Base-by-base conservation (phyloP, 2,888 invertebrate species). In the Deilephila elpenor region DNA sequence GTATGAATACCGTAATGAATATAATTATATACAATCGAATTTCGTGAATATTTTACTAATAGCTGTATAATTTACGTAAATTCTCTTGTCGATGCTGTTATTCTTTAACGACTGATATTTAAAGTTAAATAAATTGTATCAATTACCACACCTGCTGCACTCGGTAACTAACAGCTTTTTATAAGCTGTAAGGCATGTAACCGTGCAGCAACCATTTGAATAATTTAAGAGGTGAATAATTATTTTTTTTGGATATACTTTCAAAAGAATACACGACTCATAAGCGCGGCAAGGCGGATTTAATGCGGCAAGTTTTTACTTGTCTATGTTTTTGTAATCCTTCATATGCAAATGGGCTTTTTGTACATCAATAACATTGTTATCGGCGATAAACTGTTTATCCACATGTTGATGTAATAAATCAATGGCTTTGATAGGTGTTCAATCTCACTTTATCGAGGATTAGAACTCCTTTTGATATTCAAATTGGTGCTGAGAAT, bases 401-500 rank as follows among this genome's bases (percentile, higher is more conserved):
- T 61, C 61, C 37, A 34, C 60, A 71, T 59, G 51, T 32, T 51
- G 8, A 73, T 71, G 34, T 14, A 73, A 73, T 59, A 61, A 70
- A 70, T 37, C 25, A 71, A 71, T 59, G 76, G 59, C 76, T 79
- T 78, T 77, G 78, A 82, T 83, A 78, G 79, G 71, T 80, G 79
- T 82, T 83, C 81, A 81, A 84, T 83, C 80, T 80, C 67, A 75
- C 73, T 75, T 75, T 76, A 79, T 74, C 79, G 82, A 82, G 81
- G 83, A 77, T 81, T 71, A 53, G 29, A 74, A 77, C 19, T 75
- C 78, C 73, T 62, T 88, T 88, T 88, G 85, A 88, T 88, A 89
- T 90, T 89, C 82, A 90, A 90, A 90, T 90, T 83, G 78, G 79
- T 83, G 79, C 78, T 77, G 82, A 78, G 80, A 87, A 71, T 85